These are phyloP conservation scores for Oryzias curvinotus DNA, from an alignment of 2,113 vertebrate species.

Conservation along the genomic window DNA sequence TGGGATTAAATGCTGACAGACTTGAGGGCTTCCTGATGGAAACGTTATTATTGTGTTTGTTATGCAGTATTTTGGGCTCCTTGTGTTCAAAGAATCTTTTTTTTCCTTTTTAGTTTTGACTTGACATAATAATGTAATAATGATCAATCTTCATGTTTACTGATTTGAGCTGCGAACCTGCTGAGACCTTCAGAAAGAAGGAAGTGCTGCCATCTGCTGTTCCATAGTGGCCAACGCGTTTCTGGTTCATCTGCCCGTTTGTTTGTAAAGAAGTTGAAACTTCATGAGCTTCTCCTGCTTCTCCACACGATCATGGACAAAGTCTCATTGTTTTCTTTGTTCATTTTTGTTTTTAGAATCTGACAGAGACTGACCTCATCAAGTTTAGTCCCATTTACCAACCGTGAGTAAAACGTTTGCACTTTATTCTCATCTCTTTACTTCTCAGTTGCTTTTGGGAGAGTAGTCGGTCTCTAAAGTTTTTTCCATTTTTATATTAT, in stretches of 20 bases:
- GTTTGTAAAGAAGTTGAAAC: not conserved
- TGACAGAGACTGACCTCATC: constrained; percentile 75
- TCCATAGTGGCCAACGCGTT: not conserved
- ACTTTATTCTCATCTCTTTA: not conserved
- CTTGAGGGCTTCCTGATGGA: too few relatives aligned
- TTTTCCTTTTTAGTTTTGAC: too few relatives aligned
- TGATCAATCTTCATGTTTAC: too few relatives aligned
- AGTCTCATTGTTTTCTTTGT: constrained; percentile 16
- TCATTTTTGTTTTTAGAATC: constrained; percentile 68
- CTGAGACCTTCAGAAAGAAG: not conserved
- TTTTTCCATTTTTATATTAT: not conserved
- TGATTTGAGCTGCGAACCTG: too few relatives aligned
- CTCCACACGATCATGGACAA: not conserved
- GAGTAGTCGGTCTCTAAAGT: too few relatives aligned
- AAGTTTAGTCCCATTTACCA: constrained; percentile 80
- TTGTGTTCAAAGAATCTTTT: not conserved
- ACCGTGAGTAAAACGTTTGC: constrained; percentile 75
- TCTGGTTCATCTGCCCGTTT: too few relatives aligned
- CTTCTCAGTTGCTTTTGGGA: not conserved
- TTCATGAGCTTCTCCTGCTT: not conserved
- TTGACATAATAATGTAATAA: too few relatives aligned
- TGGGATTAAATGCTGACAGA: constrained; percentile 5
- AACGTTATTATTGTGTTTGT: not conserved
- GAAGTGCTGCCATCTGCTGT: constrained; percentile 68
- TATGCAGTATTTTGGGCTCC: constrained; percentile 4